Evolutionary conservation across 2,797 vertebrate species (phyloP).

Genomic region (Sebastes itinus): DNA sequence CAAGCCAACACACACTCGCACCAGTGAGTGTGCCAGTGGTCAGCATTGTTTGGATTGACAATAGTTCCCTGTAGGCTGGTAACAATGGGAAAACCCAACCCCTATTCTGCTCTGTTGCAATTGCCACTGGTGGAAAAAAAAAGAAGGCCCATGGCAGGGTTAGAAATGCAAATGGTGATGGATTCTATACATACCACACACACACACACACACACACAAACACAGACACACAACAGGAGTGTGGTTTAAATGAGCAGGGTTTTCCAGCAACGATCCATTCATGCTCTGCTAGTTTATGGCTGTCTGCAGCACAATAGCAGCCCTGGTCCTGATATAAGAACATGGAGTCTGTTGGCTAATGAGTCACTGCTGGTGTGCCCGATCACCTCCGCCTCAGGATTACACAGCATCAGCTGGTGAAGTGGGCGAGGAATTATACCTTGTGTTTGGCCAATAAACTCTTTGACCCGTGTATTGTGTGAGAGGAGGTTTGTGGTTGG

Average conservation of each 20-base stretch:
- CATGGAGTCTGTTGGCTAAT: constrained; percentile 36
- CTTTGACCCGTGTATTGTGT: not conserved
- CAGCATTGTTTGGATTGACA: constrained; percentile 78
- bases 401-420: constrained; percentile 35
- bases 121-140: constrained; percentile 35
- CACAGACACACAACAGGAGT: constrained; percentile 13
- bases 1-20: constrained; percentile 26
- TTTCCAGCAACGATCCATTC: constrained; percentile 50
- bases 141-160: constrained; percentile 30
- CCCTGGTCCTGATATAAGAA: constrained; percentile 24
- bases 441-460: constrained; percentile 14
- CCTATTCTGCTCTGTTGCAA: constrained; percentile 65
- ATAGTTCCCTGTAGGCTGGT: constrained; percentile 77
- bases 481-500: not conserved
- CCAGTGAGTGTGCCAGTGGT: constrained; percentile 73
- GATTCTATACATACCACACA: constrained; percentile 70
- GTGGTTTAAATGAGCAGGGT: constrained; percentile 53
- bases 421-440: constrained; percentile 28
- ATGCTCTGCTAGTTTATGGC: constrained; percentile 57
- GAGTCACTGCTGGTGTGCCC: constrained; percentile 47
- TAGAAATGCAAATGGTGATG: constrained; percentile 75
- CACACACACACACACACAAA: constrained; percentile 39
- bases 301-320: constrained; percentile 46
- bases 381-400: constrained; percentile 44
- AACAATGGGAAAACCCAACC: constrained; percentile 74